Percentiles rank a stretch among this genome's conserved stretches.
Evolutionary conservation across 2,888 invertebrate species (phyloP).

Genomic region (Drosophila parthenogenetica): DNA sequence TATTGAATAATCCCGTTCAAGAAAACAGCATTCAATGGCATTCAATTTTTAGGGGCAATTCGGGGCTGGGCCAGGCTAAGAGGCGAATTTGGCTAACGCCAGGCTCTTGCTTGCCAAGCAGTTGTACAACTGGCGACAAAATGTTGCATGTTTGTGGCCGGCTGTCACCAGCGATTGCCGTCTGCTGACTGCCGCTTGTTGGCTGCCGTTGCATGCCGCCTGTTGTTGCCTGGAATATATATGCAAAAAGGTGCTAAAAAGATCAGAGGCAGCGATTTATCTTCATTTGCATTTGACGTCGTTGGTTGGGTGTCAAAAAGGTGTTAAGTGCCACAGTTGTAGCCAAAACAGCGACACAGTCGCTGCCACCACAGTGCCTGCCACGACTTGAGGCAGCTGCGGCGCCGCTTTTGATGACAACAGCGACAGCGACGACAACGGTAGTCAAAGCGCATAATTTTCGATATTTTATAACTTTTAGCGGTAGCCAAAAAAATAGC

Average conservation of each 20-base stretch:
- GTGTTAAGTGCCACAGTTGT: conserved; percentile 74
- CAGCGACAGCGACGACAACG: conserved; percentile 48
- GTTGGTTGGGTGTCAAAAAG: conserved; percentile 79
- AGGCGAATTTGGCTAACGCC: conserved; percentile 43
- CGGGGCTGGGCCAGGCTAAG: conserved; percentile 11
- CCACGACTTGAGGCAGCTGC: conserved; percentile 3
- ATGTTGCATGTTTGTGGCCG: conserved; percentile 80
- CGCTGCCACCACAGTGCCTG: conserved; percentile 1
- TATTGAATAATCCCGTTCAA: conserved; percentile 39
- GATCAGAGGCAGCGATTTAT: conserved; percentile 82
- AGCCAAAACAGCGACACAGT: not conserved
- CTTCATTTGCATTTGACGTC: conserved; percentile 82
- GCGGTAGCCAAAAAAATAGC: conserved; percentile 52
- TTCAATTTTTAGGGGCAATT: conserved; percentile 22
- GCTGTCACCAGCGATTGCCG: conserved; percentile 66
- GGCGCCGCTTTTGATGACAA: conserved; percentile 76
- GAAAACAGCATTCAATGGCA: conserved; percentile 16
- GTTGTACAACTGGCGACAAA: conserved; percentile 78
- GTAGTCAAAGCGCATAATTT: conserved; percentile 77
- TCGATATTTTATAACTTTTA: conserved; percentile 74
- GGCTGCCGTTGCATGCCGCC: conserved; percentile 30
- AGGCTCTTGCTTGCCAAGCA: conserved; percentile 17
- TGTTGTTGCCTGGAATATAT: conserved; percentile 65
- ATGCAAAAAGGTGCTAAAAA: conserved; percentile 82
- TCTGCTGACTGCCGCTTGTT: conserved; percentile 28